Conservation (phyloP, 2,113 vertebrate genomes). For the Tychaedon coryphoeus region DNA sequence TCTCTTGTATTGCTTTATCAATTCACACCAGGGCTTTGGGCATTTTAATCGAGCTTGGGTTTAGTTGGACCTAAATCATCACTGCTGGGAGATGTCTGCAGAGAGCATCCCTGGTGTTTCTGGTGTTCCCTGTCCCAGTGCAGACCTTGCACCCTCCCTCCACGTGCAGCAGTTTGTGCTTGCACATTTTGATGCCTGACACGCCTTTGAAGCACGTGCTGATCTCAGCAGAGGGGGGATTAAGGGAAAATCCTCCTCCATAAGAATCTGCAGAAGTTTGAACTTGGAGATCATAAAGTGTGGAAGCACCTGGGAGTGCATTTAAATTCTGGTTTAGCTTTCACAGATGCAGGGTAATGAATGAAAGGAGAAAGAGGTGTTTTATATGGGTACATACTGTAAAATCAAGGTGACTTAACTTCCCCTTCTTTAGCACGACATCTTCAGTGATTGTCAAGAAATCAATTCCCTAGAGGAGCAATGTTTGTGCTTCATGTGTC, state of each 20-base stretch:
- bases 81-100: background rate
- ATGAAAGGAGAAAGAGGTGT: constrained; percentile 11
- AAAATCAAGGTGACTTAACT: constrained; percentile 41
- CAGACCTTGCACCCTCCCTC: background rate
- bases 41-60: background rate
- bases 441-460: constrained; percentile 5
- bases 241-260: constrained; percentile 26
- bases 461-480: constrained; percentile 9
- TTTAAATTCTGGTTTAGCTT: constrained; percentile 43
- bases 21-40: background rate
- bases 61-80: background rate
- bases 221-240: constrained; percentile 9
- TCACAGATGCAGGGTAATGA: constrained; percentile 27
- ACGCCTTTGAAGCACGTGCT: constrained; percentile 1
- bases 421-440: background rate
- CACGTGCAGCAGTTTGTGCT: background rate
- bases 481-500: background rate
- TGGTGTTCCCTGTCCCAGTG: background rate
- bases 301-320: background rate
- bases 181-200: background rate
- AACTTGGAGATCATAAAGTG: constrained; percentile 16
- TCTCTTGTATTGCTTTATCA: background rate
- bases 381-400: background rate
- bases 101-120: background rate
- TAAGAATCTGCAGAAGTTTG: background rate